A percentile compares a stretch with the other conserved stretches of the same genome.
Conservation (phyloP, 2,797 vertebrate species). For the Ctenopoma kingsleyae region DNA sequence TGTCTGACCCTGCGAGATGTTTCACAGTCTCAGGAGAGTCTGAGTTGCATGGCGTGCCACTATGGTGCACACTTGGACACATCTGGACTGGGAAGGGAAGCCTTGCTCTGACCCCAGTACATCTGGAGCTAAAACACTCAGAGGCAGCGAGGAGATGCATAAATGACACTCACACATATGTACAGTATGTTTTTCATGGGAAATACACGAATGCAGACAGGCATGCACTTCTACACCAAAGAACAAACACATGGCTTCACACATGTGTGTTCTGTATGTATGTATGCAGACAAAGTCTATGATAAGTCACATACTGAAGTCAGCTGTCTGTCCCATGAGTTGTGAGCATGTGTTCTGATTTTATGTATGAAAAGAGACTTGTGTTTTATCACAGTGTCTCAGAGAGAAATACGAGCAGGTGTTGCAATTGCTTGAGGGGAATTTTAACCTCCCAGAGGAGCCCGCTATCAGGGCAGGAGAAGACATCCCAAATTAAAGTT, state of each 20-base stretch:
- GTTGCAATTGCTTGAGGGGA: constrained; percentile 61
- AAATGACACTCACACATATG: constrained; percentile 71
- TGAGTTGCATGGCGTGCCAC: constrained; percentile 42
- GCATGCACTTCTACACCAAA: constrained; percentile 27
- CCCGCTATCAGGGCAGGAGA: constrained; percentile 25
- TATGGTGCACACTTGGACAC: constrained; percentile 66
- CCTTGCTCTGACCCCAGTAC: constrained; percentile 63
- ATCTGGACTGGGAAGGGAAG: constrained; percentile 60
- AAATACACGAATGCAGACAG: constrained; percentile 56
- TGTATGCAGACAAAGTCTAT: constrained; percentile 22
- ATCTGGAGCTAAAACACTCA: constrained; percentile 72
- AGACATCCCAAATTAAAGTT: constrained; percentile 42
- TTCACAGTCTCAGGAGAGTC: constrained; percentile 37
- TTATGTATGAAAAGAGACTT: constrained; percentile 65
- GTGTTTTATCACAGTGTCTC: constrained; percentile 69
- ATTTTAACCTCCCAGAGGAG: constrained; percentile 63
- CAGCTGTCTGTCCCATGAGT: constrained; percentile 63
- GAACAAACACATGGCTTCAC: constrained; percentile 28
- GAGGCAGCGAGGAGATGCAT: constrained; percentile 57
- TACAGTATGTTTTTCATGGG: constrained; percentile 53
- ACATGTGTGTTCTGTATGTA: background rate
- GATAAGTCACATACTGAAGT: constrained; percentile 32
- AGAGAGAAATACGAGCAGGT: constrained; percentile 72
- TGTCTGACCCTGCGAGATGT: constrained; percentile 30
- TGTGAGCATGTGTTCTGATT: constrained; percentile 66